Percentiles rank a stretch among this genome's conserved stretches.
phyloP scores from a whole-genome alignment of 1,140 invertebrate genomes.

The Trichoplusia ni region DNA sequence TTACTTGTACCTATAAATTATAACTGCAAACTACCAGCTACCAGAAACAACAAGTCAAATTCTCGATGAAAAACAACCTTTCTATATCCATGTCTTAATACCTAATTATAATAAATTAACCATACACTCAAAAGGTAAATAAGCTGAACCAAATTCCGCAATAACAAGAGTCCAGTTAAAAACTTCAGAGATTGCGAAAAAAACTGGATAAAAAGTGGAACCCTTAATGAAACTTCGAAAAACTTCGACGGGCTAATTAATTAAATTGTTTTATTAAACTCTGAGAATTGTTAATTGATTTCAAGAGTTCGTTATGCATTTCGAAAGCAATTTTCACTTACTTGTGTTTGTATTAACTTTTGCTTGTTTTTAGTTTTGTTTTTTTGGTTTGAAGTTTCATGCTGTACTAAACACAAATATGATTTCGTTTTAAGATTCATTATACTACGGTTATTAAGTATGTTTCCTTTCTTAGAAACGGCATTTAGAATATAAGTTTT shows the following conservation, averaged over 20 bases:
- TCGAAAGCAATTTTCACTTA: not conserved
- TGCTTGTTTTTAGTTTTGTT: too few species aligned
- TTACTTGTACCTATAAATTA: too few species aligned
- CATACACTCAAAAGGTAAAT: too few species aligned
- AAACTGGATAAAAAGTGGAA: not conserved
- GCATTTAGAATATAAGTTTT: too few species aligned
- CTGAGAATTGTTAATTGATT: constrained; percentile 9
- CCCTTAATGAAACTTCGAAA: constrained; percentile 2
- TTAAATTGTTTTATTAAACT: constrained; percentile 24
- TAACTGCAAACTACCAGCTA: too few species aligned
- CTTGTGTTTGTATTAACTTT: not conserved
- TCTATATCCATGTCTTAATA: too few species aligned
- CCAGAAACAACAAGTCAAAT: too few species aligned
- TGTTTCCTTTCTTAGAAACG: too few species aligned
- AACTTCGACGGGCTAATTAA: constrained; percentile 12
- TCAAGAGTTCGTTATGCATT: constrained; percentile 17
- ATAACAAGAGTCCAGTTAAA: not conserved
- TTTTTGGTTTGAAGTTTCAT: not conserved
- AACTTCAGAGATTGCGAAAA: not conserved
- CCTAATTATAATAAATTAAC: too few species aligned
- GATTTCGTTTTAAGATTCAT: too few species aligned
- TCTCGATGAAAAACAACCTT: too few species aligned
- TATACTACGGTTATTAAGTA: too few species aligned
- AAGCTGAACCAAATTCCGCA: not conserved
- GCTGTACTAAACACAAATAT: not conserved